Evolutionary conservation across 2,113 vertebrate species (phyloP).

Genomic region (Petrocephalus microphthalmus): DNA sequence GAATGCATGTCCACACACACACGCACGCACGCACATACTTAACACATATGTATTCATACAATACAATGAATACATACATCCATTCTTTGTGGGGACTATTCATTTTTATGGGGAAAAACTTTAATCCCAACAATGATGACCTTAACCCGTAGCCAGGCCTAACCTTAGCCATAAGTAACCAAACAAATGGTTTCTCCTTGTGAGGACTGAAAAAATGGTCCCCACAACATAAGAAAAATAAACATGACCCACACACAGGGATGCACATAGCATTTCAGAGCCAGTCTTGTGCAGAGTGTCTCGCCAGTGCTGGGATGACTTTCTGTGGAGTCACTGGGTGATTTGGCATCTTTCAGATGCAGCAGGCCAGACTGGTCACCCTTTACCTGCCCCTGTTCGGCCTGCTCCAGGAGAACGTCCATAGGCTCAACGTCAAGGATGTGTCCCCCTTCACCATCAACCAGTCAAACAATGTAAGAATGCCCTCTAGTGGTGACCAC

Average conservation of each 20-base stretch:
- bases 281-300: background rate
- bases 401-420: constrained; percentile 85
- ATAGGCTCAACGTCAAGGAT: constrained; percentile 81
- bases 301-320: background rate
- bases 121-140: background rate
- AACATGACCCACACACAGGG: background rate
- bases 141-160: background rate
- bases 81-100: no score
- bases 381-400: constrained; percentile 93
- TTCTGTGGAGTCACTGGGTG: background rate
- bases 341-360: constrained; percentile 65
- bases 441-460: constrained; percentile 66
- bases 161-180: background rate
- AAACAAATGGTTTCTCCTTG: background rate
- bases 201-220: background rate
- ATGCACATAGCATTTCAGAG: background rate
- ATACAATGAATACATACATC: background rate
- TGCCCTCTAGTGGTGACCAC: constrained; percentile 35
- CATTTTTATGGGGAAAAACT: background rate
- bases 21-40: background rate
- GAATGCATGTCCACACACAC: background rate
- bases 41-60: background rate
- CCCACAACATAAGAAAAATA: background rate
- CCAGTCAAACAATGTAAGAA: constrained; percentile 64
- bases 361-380: constrained; percentile 87